Conservation (phyloP, 2,113 vertebrate genomes). For the Engraulis encrasicolus region DNA sequence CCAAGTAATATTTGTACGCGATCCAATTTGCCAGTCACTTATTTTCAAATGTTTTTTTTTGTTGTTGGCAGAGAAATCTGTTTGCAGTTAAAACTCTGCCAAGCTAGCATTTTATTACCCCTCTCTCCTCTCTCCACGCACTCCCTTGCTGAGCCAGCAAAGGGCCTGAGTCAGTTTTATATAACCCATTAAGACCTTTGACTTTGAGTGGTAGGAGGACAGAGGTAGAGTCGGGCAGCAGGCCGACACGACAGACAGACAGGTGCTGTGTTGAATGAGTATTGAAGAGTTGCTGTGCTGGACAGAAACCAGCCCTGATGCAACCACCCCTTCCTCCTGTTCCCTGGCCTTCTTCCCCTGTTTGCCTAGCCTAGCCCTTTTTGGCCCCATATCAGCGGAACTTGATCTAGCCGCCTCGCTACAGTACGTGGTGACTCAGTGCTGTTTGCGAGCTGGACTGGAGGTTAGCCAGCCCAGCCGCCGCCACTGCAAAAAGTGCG, state of each 20-base stretch:
- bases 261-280: too few species aligned
- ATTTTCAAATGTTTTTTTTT: too few species aligned
- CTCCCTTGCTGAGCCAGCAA: background rate
- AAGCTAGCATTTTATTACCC: background rate
- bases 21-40: background rate
- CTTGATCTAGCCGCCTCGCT: background rate
- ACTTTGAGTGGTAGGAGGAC: background rate
- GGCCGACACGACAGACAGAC: too few species aligned
- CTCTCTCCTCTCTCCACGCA: background rate
- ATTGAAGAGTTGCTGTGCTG: background rate
- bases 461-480: background rate
- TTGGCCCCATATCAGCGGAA: background rate
- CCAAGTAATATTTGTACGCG: background rate
- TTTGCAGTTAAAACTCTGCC: background rate
- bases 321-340: too few species aligned
- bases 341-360: background rate
- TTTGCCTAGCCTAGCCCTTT: background rate
- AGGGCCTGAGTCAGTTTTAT: background rate
- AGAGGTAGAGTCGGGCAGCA: background rate
- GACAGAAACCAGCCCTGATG: background rate
- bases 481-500: background rate
- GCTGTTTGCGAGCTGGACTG: background rate
- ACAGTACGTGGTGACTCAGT: background rate
- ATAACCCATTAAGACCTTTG: background rate
- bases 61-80: background rate